Evolutionary conservation across 2,888 invertebrate genomes (phyloP).

Genomic region (Rotaria sp.): DNA sequence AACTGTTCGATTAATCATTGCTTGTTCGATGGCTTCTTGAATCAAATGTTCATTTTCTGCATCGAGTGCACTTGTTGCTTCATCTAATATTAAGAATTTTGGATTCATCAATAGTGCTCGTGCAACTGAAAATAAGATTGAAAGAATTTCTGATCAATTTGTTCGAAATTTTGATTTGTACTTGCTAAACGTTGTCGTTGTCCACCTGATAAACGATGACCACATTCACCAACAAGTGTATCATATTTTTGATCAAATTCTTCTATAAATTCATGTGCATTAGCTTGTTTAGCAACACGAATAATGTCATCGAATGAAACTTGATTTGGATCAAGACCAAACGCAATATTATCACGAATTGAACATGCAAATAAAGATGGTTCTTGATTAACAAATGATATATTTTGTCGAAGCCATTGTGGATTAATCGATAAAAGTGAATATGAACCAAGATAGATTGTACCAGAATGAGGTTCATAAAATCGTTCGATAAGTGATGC

Average conservation of each 20-base stretch:
- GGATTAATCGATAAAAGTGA: conserved; percentile 28
- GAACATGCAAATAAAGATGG: conserved; percentile 46
- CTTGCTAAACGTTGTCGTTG: conserved; percentile 50
- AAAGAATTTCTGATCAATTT: no score
- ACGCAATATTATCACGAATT: conserved; percentile 51
- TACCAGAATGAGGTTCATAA: conserved; percentile 47
- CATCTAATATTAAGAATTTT: conserved; percentile 45
- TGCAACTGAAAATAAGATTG: conserved; percentile 30
- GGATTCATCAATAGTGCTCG: conserved; percentile 52
- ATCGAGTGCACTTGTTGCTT: conserved; percentile 43
- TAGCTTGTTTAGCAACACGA: conserved; percentile 50
- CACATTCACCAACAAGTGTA: conserved; percentile 51
- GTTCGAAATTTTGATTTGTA: neutral
- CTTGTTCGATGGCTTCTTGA: conserved; percentile 50
- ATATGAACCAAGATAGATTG: conserved; percentile 45
- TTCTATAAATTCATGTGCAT: conserved; percentile 52
- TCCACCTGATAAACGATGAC: conserved; percentile 51
- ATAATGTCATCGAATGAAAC: conserved; percentile 44
- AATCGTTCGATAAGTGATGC: conserved; percentile 52
- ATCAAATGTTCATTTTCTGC: conserved; percentile 52
- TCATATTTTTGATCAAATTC: conserved; percentile 50
- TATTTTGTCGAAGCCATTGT: conserved; percentile 37
- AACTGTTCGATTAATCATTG: conserved; percentile 51
- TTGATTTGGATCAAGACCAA: conserved; percentile 45
- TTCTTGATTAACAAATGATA: conserved; percentile 40